A percentile compares a stretch with the other conserved stretches of the same genome.
phyloP scores from a whole-genome alignment of 2,113 vertebrate genomes.

The Opisthocomus hoazin region DNA sequence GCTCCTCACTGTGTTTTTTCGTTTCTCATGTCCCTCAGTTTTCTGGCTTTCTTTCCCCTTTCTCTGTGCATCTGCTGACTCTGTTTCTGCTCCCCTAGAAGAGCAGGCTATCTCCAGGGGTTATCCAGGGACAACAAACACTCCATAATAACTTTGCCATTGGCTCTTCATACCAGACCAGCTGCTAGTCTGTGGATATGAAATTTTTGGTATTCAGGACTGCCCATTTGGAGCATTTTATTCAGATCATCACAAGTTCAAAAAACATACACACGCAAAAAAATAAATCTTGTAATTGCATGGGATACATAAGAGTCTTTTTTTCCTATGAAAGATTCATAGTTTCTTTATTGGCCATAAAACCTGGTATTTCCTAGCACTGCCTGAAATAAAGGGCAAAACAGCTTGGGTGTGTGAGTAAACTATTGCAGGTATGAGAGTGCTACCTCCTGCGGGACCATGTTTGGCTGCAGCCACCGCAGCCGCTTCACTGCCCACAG shows the following conservation, averaged over 20 bases:
- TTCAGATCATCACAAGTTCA: not conserved
- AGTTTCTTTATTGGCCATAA: not conserved
- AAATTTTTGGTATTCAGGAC: not conserved
- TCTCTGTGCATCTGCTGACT: not conserved
- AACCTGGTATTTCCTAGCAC: not conserved
- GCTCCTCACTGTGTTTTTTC: not conserved
- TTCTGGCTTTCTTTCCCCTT: not conserved
- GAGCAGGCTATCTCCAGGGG: not conserved
- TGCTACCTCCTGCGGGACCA: not conserved
- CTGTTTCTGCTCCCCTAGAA: not conserved
- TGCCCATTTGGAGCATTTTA: not conserved
- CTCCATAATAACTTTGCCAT: not conserved
- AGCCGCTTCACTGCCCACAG: not conserved
- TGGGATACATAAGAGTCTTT: not conserved
- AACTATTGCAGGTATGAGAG: not conserved
- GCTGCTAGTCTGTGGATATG: not conserved
- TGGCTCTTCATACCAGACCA: conserved; percentile 13
- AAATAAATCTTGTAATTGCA: not conserved
- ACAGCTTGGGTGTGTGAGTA: not conserved
- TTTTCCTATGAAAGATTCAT: not conserved
- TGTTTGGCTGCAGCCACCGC: not conserved
- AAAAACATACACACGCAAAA: not conserved
- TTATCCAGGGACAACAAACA: conserved; percentile 19
- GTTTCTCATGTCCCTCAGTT: not conserved
- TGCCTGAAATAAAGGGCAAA: not conserved